phyloP scores from a whole-genome alignment of 2,888 invertebrate species.

The Anarsia innoxiella region DNA sequence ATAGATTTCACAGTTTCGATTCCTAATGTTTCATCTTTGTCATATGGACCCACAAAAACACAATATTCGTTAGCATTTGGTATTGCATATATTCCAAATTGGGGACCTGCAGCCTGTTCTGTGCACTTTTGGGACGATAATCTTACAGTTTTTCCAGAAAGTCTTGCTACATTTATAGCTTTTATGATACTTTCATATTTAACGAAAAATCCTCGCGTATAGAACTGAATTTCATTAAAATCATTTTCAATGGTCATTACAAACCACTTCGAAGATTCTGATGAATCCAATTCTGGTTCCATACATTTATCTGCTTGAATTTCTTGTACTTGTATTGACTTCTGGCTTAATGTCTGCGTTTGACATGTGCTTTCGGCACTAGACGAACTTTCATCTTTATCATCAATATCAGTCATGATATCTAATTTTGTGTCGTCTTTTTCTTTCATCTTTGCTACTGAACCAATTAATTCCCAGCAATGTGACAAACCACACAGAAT shows the following conservation, averaged over 20 bases:
- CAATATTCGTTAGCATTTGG: conserved; percentile 44
- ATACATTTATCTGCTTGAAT: no score
- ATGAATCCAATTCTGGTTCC: no score
- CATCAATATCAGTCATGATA: no score
- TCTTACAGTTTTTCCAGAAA: conserved; percentile 64
- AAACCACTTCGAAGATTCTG: conserved; percentile 69
- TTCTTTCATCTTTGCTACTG: conserved; percentile 34
- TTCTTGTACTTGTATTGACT: no score
- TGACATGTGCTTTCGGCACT: no score
- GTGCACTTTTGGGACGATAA: conserved; percentile 48
- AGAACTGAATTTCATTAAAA: conserved; percentile 70
- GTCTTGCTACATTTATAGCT: conserved; percentile 61
- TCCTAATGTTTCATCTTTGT: conserved; percentile 49
- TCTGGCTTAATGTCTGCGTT: no score
- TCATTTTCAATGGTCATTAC: conserved; percentile 71
- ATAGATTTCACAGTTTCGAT: conserved; percentile 51
- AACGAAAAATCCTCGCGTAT: conserved; percentile 66
- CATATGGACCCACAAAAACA: conserved; percentile 64
- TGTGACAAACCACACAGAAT: conserved; percentile 52
- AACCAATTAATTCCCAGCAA: conserved; percentile 63
- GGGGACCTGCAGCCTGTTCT: conserved; percentile 31
- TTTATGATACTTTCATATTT: conserved; percentile 67
- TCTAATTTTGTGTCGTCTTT: no score
- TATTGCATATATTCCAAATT: conserved; percentile 64
- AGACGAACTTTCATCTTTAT: no score